These are phyloP conservation scores for Diloba caeruleocephala DNA, from an alignment of 2,888 invertebrate species.

Conservation along the genomic window DNA sequence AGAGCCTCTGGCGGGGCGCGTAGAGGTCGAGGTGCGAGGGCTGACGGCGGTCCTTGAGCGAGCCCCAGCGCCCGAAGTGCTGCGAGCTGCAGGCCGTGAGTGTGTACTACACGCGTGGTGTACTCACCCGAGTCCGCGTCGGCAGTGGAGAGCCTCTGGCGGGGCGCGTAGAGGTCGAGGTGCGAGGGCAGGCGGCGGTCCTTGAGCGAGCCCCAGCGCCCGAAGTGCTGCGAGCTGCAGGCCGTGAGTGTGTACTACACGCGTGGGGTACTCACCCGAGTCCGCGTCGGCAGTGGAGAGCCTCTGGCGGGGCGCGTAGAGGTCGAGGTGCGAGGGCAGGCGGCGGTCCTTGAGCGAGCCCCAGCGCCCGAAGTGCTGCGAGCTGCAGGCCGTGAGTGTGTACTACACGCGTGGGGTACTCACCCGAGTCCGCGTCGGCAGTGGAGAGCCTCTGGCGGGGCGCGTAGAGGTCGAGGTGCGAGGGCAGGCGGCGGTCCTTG, in stretches of 20 bases:
- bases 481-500: constrained; percentile 92
- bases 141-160: constrained; percentile 78
- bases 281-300: constrained; percentile 81
- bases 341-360: constrained; percentile 93
- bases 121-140: constrained; percentile 80
- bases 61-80: constrained; percentile 94
- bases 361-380: constrained; percentile 88
- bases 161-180: constrained; percentile 82
- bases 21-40: constrained; percentile 90
- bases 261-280: constrained; percentile 76
- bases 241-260: too few relatives aligned
- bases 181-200: constrained; percentile 92
- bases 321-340: constrained; percentile 90
- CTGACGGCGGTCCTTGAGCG: constrained; percentile 92
- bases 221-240: constrained; percentile 91
- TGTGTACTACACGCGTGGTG: too few relatives aligned
- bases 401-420: too few relatives aligned
- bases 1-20: constrained; percentile 76
- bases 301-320: constrained; percentile 77
- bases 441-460: constrained; percentile 78
- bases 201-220: constrained; percentile 94
- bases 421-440: constrained; percentile 81
- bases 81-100: constrained; percentile 90
- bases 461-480: constrained; percentile 88
- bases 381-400: background rate